phyloP scores from a whole-genome alignment of 2,797 vertebrate species.

The Clarias laeviceps region DNA sequence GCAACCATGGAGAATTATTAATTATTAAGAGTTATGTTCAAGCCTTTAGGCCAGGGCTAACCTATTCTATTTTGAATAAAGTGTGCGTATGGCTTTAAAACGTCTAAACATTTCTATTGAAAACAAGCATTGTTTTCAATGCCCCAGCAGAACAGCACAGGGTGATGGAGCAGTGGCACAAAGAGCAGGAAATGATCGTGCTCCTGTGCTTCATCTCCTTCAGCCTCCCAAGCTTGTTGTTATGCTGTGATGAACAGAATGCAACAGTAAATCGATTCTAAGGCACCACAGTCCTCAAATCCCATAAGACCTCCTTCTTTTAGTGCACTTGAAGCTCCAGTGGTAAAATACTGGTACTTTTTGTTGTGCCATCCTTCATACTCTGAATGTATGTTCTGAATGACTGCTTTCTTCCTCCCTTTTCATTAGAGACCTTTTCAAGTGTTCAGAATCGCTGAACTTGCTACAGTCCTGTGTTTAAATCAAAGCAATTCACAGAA shows the following conservation, averaged over 20 bases:
- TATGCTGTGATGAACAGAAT: constrained; percentile 67
- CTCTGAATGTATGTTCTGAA: constrained; percentile 9
- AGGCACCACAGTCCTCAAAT: constrained; percentile 60
- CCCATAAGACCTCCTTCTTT: constrained; percentile 54
- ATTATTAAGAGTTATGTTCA: constrained; percentile 18
- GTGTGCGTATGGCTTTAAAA: constrained; percentile 17
- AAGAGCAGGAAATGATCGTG: constrained; percentile 48
- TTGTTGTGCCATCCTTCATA: constrained; percentile 33
- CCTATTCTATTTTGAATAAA: neutral
- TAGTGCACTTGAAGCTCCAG: constrained; percentile 66
- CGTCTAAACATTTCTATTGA: constrained; percentile 13
- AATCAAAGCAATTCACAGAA: constrained; percentile 20
- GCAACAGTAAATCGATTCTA: constrained; percentile 70
- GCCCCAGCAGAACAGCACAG: constrained; percentile 3
- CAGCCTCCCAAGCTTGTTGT: constrained; percentile 56
- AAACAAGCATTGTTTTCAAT: constrained; percentile 15
- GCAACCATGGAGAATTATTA: neutral
- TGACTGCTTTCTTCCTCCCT: neutral
- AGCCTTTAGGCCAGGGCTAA: constrained; percentile 36
- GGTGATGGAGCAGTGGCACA: neutral
- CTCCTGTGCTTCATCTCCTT: constrained; percentile 40
- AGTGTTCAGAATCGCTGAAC: constrained; percentile 6
- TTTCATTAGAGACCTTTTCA: constrained; percentile 2
- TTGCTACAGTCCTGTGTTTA: neutral
- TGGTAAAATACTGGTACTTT: constrained; percentile 42